Evolutionary conservation across 35 echinoderm and acorn worm genomes (phyloP).

Genomic region (Ptychodera flava): DNA sequence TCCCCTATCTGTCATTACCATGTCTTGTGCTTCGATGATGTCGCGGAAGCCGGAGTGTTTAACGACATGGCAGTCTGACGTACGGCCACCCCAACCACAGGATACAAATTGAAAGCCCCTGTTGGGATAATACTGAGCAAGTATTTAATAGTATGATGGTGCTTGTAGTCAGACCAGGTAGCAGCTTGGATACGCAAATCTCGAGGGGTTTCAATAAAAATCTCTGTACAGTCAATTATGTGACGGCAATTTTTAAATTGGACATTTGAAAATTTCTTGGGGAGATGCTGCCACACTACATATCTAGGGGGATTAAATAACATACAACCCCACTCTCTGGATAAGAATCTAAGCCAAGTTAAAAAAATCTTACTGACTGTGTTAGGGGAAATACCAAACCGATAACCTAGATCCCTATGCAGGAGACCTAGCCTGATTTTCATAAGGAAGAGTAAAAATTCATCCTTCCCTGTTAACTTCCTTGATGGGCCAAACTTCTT

Average conservation of each 20-base stretch:
- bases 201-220: slow-evolving; percentile 31
- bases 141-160: slow-evolving; percentile 35
- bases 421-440: not conserved
- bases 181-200: slow-evolving; percentile 24
- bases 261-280: not conserved
- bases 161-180: slow-evolving; percentile 45
- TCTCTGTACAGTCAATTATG: slow-evolving; percentile 4
- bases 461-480: not conserved
- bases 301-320: not conserved
- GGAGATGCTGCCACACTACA: not conserved
- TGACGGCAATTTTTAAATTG: not conserved
- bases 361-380: not conserved
- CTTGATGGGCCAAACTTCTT: not conserved
- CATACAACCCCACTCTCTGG: not conserved
- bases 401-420: not conserved
- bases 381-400: not conserved
- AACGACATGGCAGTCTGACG: slow-evolving; percentile 36
- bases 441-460: not conserved
- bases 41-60: slow-evolving; percentile 25
- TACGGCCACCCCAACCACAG: slow-evolving; percentile 42
- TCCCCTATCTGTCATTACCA: slow-evolving; percentile 46
- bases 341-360: not conserved
- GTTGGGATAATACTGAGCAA: slow-evolving; percentile 37
- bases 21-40: slow-evolving; percentile 39
- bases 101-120: slow-evolving; percentile 44